Evolutionary conservation across 1,140 invertebrate species (phyloP), one percentile per base, ranked within the genome.

Genomic region (Gryon sp.): DNA sequence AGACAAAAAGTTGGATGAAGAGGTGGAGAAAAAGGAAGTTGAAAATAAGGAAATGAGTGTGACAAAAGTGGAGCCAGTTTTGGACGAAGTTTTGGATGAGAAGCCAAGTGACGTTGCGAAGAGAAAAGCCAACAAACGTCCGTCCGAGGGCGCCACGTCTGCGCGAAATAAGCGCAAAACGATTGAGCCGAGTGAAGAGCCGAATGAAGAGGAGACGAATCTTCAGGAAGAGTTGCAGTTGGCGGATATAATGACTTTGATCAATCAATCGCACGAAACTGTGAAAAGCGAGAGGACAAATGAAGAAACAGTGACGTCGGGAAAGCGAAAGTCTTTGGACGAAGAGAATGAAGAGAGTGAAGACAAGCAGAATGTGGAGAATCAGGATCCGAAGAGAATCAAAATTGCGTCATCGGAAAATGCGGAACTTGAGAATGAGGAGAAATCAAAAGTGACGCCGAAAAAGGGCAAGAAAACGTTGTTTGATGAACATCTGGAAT

Each of bases 1-100:
- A 0, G 82, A 84, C 15, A 45, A 45, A 40, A 83, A 84, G 16
- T 45, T 84, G 11, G 84, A 80, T 7, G 30, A 55, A 46, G 26
- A 36, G 15, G 2, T 28, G 19, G 26, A 55, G 16, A 1, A 28
- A 9, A 66, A 53, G 11, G 50, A 46, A 11, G 12, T 4, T 0
- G 30, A 45, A 12, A 20, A 6, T 34, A 26, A 34, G 12, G 12
- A 53, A 41, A n/a, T 11, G 2, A 19, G n/a, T 11, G 5, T 36
- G 4, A 82, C 57, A 12, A 14, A 30, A 50, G 46, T 24, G 26
- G 20, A 14, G 7, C 4, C 8, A 26, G 12, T 26, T 46, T 14
- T 22, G 7, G 6, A 34, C 11, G 20, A 15, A 9, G n/a, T 11
- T 4, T 43, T 38, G n/a, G 24, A 48, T 8, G 38, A 41, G 24